Percentiles rank a stretch among this genome's conserved stretches.
phyloP scores from a whole-genome alignment of 2,888 invertebrate species.

The Papilio gigon region DNA sequence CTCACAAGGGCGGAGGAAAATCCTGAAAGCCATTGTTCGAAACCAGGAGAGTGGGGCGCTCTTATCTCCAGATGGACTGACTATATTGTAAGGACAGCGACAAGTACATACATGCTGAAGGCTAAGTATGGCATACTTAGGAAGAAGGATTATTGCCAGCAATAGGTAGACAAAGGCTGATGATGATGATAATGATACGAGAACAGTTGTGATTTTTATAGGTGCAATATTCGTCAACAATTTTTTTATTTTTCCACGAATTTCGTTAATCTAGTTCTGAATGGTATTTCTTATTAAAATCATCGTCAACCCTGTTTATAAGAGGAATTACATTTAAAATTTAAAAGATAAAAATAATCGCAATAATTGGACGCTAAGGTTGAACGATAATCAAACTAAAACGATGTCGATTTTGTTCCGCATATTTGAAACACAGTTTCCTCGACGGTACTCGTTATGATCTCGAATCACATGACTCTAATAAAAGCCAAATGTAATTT shows the following conservation, averaged over 20 bases:
- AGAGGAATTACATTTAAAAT: neutral
- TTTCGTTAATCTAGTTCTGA: too few relatives aligned
- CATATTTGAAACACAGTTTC: slow-evolving; percentile 21
- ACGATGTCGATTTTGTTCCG: slow-evolving; percentile 22
- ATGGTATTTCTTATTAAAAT: neutral
- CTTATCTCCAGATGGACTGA: too few relatives aligned
- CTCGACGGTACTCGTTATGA: slow-evolving; percentile 26
- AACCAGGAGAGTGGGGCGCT: too few relatives aligned
- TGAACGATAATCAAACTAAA: neutral
- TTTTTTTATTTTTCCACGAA: neutral
- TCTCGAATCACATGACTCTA: slow-evolving; percentile 31
- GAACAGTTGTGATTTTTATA: too few relatives aligned
- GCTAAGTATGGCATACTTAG: too few relatives aligned
- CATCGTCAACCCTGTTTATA: neutral
- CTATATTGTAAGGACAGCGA: too few relatives aligned
- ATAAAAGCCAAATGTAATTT: slow-evolving; percentile 33
- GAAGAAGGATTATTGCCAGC: too few relatives aligned
- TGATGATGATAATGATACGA: too few relatives aligned
- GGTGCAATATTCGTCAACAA: neutral
- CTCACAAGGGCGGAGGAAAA: too few relatives aligned
- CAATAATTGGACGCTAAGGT: neutral
- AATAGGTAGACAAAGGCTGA: too few relatives aligned
- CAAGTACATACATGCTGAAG: too few relatives aligned
- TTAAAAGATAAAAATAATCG: neutral
- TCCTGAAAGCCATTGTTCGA: too few relatives aligned